A percentile compares a stretch with the other conserved stretches of the same genome.
Evolutionary conservation across 2,797 vertebrate species (phyloP).

Genomic region (Lutjanus argentimaculatus): DNA sequence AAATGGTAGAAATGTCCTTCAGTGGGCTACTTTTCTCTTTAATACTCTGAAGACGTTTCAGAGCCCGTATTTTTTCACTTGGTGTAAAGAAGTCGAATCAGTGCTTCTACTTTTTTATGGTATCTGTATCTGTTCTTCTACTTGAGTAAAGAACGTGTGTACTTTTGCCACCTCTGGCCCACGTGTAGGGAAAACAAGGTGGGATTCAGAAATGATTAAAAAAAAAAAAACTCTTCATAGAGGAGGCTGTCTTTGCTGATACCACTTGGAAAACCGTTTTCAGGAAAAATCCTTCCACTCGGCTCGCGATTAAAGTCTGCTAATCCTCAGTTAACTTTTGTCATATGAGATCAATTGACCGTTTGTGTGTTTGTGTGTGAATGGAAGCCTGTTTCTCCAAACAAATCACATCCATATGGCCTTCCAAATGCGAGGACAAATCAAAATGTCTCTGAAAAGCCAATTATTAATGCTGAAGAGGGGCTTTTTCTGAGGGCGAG

Average conservation of each 20-base stretch:
- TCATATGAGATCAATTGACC: conserved; percentile 71
- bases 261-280: conserved; percentile 44
- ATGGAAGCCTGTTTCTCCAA: conserved; percentile 66
- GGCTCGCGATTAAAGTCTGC: conserved; percentile 44
- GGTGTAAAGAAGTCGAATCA: too few species aligned
- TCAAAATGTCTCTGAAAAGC: conserved; percentile 79
- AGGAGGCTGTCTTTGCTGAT: neutral
- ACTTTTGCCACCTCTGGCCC: too few species aligned
- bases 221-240: neutral
- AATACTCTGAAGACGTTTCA: too few species aligned
- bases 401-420: conserved; percentile 77
- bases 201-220: conserved; percentile 17
- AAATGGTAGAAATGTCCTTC: too few species aligned
- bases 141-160: too few species aligned
- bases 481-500: conserved; percentile 66
- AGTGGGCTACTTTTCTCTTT: too few species aligned
- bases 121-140: too few species aligned
- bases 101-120: too few species aligned
- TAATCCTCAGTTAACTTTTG: conserved; percentile 58
- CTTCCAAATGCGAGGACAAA: conserved; percentile 66
- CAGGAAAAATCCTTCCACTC: conserved; percentile 30
- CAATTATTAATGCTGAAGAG: conserved; percentile 81
- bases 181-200: conserved; percentile 38
- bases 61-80: too few species aligned
- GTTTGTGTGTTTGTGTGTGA: conserved; percentile 66